Conservation (phyloP, 2,113 vertebrate species). For the Pyrgilauda ruficollis region DNA sequence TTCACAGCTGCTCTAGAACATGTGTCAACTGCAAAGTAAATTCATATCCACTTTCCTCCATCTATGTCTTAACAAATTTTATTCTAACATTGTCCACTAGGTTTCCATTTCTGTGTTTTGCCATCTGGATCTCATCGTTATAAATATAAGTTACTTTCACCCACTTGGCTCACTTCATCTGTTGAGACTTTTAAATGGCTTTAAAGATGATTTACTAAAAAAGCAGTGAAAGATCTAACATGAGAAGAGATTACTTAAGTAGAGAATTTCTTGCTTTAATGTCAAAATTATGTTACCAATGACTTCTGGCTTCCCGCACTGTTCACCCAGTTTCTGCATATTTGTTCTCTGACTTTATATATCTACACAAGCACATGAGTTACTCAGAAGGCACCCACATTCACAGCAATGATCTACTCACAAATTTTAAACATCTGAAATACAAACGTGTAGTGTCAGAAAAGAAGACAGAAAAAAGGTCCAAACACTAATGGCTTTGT, state of each 20-base stretch:
- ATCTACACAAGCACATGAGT: background rate
- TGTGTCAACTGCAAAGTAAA: background rate
- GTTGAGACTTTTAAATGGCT: conserved; percentile 50
- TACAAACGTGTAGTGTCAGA: background rate
- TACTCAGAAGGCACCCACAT: background rate
- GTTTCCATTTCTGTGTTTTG: background rate
- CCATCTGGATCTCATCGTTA: conserved; percentile 67
- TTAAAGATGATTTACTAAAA: conserved; percentile 65
- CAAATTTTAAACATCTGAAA: conserved; percentile 3
- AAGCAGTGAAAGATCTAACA: conserved; percentile 54
- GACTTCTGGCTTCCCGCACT: conserved; percentile 18
- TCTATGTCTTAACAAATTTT: background rate
- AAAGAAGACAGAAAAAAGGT: background rate
- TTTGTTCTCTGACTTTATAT: background rate
- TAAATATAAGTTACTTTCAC: conserved; percentile 46
- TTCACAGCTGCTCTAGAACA: background rate
- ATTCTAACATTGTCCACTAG: background rate
- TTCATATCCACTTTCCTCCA: background rate
- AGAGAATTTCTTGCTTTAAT: conserved; percentile 34
- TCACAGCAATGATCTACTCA: background rate
- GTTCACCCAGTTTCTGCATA: conserved; percentile 17
- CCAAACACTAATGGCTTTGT: background rate
- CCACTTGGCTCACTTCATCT: conserved; percentile 36
- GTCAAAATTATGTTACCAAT: background rate
- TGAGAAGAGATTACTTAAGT: conserved; percentile 51